phyloP scores from a whole-genome alignment of 2,888 invertebrate genomes.

The Petrolisthes manimaculis region DNA sequence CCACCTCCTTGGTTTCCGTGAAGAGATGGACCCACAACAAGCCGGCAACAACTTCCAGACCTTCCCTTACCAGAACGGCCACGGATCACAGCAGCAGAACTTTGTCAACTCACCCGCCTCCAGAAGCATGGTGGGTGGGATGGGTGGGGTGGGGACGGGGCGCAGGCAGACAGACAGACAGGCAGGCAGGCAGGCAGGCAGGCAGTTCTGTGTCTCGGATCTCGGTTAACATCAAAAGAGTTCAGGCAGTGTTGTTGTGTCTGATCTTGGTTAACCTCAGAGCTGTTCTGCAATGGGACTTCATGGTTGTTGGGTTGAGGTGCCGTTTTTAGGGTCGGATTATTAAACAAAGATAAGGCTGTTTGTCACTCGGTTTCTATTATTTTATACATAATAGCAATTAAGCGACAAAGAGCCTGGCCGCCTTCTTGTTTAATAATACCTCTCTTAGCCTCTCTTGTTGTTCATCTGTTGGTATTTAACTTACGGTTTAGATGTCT shows the following conservation, averaged over 20 bases:
- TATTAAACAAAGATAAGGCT: too few relatives aligned
- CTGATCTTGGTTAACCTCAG: not conserved
- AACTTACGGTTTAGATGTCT: too few relatives aligned
- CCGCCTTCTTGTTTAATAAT: too few relatives aligned
- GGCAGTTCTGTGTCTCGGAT: not conserved
- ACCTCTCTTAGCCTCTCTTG: too few relatives aligned
- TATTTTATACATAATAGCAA: too few relatives aligned
- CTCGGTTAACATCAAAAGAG: not conserved
- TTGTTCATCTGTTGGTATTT: too few relatives aligned
- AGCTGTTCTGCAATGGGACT: not conserved
- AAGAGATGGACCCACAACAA: conserved; percentile 82
- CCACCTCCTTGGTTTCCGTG: conserved; percentile 93
- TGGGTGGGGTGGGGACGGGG: not conserved
- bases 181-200: not conserved
- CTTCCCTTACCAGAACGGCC: conserved; percentile 78
- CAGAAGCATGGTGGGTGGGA: conserved; percentile 59
- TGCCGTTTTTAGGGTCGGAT: not conserved
- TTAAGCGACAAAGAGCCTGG: too few relatives aligned
- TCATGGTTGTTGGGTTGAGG: not conserved
- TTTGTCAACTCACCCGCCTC: conserved; percentile 56
- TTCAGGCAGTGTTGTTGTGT: too few relatives aligned
- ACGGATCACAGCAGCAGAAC: conserved; percentile 61
- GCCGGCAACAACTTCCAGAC: conserved; percentile 79
- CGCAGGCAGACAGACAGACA: not conserved
- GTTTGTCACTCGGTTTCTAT: too few relatives aligned